Evolutionary conservation across 2,888 invertebrate species (phyloP).

Genomic region (Euplagia quadripunctaria): DNA sequence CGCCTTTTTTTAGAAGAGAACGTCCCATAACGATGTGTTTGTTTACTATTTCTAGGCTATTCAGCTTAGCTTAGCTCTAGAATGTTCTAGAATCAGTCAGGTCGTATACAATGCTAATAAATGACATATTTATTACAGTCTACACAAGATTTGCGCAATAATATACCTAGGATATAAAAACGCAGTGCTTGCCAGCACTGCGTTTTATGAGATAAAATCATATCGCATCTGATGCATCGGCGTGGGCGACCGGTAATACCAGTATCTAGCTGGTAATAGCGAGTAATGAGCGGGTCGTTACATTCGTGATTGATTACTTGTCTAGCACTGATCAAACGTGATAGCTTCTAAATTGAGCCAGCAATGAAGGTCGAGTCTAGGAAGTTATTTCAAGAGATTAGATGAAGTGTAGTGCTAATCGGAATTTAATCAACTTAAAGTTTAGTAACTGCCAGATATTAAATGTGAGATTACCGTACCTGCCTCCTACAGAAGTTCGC

Average conservation of each 20-base stretch:
- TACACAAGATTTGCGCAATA: neutral
- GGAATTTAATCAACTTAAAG: neutral
- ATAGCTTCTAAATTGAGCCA: constrained; percentile 10
- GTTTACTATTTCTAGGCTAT: neutral
- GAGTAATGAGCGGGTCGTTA: constrained; percentile 30
- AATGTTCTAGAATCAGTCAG: neutral
- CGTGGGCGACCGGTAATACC: constrained; percentile 25
- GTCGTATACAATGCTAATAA: neutral
- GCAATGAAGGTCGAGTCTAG: constrained; percentile 26
- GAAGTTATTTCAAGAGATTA: neutral
- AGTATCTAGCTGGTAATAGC: constrained; percentile 18
- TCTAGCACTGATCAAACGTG: constrained; percentile 25
- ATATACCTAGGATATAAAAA: neutral
- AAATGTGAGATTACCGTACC: neutral
- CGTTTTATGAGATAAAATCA: constrained; percentile 3
- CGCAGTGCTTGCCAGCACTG: neutral
- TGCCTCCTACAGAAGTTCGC: neutral
- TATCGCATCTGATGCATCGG: constrained; percentile 34
- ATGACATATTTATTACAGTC: neutral
- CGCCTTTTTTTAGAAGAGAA: too few relatives aligned
- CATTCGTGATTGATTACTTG: constrained; percentile 38
- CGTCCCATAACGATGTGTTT: neutral
- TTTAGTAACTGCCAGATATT: neutral
- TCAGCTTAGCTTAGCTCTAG: neutral
- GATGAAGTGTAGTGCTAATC: neutral